phyloP scores from a whole-genome alignment of 2,888 invertebrate species.

The Plemyria rubiginata region DNA sequence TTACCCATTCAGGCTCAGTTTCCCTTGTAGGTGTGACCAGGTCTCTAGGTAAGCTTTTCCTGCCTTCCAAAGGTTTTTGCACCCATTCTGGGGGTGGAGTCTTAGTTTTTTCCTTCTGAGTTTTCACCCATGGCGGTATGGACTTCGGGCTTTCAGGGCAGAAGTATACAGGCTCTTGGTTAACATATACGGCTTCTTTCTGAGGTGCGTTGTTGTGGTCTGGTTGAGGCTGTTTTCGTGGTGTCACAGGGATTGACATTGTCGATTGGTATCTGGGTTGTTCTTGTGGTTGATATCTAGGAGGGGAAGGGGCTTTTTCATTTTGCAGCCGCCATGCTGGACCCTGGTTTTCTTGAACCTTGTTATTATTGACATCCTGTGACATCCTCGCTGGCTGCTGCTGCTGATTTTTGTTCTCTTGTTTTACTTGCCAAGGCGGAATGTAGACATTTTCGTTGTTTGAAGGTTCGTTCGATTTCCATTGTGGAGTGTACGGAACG shows the following conservation, averaged over 20 bases:
- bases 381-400: constrained; percentile 65
- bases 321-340: constrained; percentile 67
- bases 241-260: constrained; percentile 79
- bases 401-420: constrained; percentile 58
- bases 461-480: constrained; percentile 67
- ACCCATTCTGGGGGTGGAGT: constrained; percentile 80
- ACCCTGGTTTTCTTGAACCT: constrained; percentile 56
- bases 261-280: constrained; percentile 77
- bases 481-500: constrained; percentile 65
- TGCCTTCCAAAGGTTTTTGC: constrained; percentile 71
- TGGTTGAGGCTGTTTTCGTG: constrained; percentile 60
- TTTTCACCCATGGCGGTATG: constrained; percentile 77
- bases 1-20: constrained; percentile 77
- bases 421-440: constrained; percentile 62
- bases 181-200: constrained; percentile 76
- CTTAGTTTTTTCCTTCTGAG: constrained; percentile 79
- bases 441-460: constrained; percentile 61
- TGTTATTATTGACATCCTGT: constrained; percentile 67
- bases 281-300: constrained; percentile 55
- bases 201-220: constrained; percentile 64
- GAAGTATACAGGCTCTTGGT: constrained; percentile 75
- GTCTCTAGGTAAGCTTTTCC: constrained; percentile 70
- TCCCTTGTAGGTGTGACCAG: constrained; percentile 74
- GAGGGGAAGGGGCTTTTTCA: constrained; percentile 52
- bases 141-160: constrained; percentile 78